Percentiles rank a stretch among this genome's conserved stretches.
phyloP scores from a whole-genome alignment of 2,888 invertebrate species.

The Aphrophora alni region DNA sequence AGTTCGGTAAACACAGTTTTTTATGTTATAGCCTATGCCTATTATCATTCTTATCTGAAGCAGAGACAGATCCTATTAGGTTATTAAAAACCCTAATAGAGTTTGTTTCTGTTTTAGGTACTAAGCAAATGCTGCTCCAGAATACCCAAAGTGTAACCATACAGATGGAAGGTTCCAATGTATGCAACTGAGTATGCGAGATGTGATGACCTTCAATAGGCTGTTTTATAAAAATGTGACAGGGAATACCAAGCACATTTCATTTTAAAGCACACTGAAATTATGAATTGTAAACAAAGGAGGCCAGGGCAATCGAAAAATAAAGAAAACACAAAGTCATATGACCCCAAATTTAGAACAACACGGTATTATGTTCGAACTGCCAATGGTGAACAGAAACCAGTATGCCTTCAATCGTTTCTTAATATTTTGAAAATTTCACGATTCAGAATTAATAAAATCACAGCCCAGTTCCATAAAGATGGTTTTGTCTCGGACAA shows the following conservation, averaged over 20 bases:
- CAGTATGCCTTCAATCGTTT: slow-evolving; percentile 3
- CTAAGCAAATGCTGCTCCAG: neutral
- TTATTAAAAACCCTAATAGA: neutral
- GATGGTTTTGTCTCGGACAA: slow-evolving; percentile 2
- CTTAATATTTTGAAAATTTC: slow-evolving; percentile 12
- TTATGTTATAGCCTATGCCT: too few species aligned
- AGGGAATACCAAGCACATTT: neutral
- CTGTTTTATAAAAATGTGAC: neutral
- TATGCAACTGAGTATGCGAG: slow-evolving; percentile 14
- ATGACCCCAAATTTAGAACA: slow-evolving; percentile 16
- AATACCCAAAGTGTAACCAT: slow-evolving; percentile 17
- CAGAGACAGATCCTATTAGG: slow-evolving; percentile 7
- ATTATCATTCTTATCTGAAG: slow-evolving; percentile 14
- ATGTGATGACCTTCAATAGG: too few species aligned
- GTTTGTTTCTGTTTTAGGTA: slow-evolving; percentile 12
- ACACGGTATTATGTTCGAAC: slow-evolving; percentile 13
- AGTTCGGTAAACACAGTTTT: too few species aligned
- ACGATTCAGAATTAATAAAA: slow-evolving; percentile 17
- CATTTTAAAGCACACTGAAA: slow-evolving; percentile 12
- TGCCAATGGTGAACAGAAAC: neutral
- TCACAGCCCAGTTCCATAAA: slow-evolving; percentile 12
- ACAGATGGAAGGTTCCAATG: neutral
- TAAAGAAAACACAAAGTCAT: slow-evolving; percentile 7
- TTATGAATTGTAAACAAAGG: slow-evolving; percentile 13
- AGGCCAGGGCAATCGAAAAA: slow-evolving; percentile 21